Evolutionary conservation across 2,113 vertebrate species (phyloP).

Genomic region (Myrmecobius fasciatus): DNA sequence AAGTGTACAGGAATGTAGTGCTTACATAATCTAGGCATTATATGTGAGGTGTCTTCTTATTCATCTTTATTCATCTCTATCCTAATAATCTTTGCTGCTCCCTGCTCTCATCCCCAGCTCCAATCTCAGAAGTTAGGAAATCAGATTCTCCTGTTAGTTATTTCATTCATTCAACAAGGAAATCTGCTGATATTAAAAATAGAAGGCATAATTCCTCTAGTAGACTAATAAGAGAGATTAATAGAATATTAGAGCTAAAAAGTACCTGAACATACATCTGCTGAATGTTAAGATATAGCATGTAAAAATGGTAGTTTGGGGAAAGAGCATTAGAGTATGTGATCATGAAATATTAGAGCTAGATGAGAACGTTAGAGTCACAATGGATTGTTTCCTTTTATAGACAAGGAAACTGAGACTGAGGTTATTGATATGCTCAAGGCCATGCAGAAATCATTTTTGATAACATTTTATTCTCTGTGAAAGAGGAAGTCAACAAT

Average conservation of each 20-base stretch:
- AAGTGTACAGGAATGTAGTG: background rate
- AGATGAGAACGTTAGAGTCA: background rate
- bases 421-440: background rate
- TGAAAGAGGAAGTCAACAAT: background rate
- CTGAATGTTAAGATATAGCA: background rate
- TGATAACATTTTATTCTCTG: background rate
- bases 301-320: background rate
- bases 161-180: background rate
- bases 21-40: background rate
- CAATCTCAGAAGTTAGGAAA: background rate
- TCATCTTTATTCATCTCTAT: background rate
- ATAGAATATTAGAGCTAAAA: background rate
- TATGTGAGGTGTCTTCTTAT: background rate
- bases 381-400: background rate
- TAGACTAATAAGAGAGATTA: background rate
- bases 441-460: background rate
- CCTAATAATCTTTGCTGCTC: background rate
- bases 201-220: background rate
- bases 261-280: background rate
- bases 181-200: background rate
- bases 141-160: background rate
- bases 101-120: too few species aligned
- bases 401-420: background rate
- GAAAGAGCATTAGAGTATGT: background rate
- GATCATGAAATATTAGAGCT: background rate